Conservation (phyloP, 2,797 vertebrate genomes). For the Labeo calbasu region DNA sequence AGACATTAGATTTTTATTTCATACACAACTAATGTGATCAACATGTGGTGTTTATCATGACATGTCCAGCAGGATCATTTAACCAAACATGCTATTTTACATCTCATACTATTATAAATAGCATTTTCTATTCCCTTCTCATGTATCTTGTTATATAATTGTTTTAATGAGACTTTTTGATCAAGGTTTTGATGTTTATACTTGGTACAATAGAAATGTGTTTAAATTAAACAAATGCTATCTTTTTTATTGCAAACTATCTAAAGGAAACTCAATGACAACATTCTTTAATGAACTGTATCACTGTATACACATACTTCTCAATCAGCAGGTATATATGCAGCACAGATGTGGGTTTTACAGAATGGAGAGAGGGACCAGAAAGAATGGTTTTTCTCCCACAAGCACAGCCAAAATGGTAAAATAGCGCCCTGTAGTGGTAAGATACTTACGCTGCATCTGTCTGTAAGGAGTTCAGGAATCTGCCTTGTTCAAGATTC, state of each 20-base stretch:
- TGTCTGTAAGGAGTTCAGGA: constrained; percentile 92
- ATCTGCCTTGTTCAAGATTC: constrained; percentile 95
- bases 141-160: background rate
- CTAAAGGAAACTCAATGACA: no score
- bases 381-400: background rate
- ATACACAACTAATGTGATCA: background rate
- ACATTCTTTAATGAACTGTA: no score
- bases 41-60: background rate
- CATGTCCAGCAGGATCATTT: no score
- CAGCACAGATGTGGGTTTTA: background rate
- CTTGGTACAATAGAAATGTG: background rate
- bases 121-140: background rate
- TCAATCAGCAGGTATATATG: background rate
- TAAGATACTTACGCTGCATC: constrained; percentile 86
- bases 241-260: background rate
- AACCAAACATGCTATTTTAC: background rate
- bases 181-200: background rate
- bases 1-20: constrained; percentile 33
- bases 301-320: background rate
- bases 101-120: background rate
- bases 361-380: background rate
- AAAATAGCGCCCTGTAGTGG: constrained; percentile 29
- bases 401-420: background rate
- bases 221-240: no score
- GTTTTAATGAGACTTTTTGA: background rate